Base-by-base conservation (phyloP, 2,888 invertebrate species). In the Phytoseiulus persimilis region DNA sequence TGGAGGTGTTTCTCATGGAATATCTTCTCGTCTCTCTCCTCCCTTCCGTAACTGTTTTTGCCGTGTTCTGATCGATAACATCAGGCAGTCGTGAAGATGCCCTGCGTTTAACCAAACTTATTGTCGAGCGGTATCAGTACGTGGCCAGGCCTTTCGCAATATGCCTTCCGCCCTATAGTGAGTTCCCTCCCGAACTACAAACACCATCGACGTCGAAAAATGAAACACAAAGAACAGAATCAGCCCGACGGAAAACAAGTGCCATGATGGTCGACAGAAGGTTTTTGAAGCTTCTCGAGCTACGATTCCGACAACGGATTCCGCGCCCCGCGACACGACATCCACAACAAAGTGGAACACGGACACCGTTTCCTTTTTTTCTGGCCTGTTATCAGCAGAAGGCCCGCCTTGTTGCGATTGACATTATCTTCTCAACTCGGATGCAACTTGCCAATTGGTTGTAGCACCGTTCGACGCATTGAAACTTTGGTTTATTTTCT, bases 31-130 rank as follows among this genome's bases (percentile, higher is more conserved):
- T 6, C 11, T 31, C 83, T 87, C 45, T 28, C 14, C 65, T 89
- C 14, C 89, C 83, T 65, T 32, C 83, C 89, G 87, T 87, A 87
- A 87, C 23, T 32, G 28, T 45, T 33, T 87, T 87, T 87, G 87
- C 87, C 87, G 87, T 87, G 87, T 32, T 32, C 39, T 87, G 45
- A 87, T 45, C 32, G 39, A 39, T 45, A 33, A 33, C 45, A 6
- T 90, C 90, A 91, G 91, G 91, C 90, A 90, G 91, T 90, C 90
- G 91, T 90, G 91, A 91, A 90, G 91, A 91, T 90, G 91, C 91
- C 90, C 90, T 91, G 90, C 91, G 90, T 91, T 90, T 91, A 91
- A 91, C 91, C 87, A 91, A 91, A 90, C 90, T 91, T 83, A 89
- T 91, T 46, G 90, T 91, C 83, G 90, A 87, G 87, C 32, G 87